These are phyloP conservation scores for Dissostichus mawsoni DNA, from an alignment of 2,113 vertebrate species.

Conservation along the genomic window DNA sequence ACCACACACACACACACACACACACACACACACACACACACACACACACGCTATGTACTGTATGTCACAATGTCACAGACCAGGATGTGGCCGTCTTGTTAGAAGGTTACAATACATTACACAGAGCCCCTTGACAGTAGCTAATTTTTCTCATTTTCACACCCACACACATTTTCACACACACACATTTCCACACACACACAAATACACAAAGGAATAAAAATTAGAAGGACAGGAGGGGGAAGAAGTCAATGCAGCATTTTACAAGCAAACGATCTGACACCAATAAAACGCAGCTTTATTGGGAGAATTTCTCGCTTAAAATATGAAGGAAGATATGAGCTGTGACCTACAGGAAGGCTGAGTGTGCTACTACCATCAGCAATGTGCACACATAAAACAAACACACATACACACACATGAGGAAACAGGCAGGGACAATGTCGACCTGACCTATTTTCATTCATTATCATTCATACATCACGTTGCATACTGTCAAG, in stretches of 20 bases:
- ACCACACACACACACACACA: not conserved
- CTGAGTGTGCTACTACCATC: not conserved
- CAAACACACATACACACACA: constrained; percentile 6
- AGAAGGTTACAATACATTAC: constrained; percentile 58
- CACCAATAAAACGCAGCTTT: constrained; percentile 74
- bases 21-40: constrained; percentile 1
- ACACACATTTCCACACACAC: not conserved
- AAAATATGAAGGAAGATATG: constrained; percentile 71
- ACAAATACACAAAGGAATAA: constrained; percentile 38
- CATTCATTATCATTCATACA: constrained; percentile 27
- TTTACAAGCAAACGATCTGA: constrained; percentile 74
- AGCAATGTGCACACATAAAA: not conserved
- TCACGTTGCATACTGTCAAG: not conserved
- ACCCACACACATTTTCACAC: not conserved
- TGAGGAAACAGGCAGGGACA: constrained; percentile 18
- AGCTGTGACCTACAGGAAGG: constrained; percentile 60
- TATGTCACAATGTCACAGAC: constrained; percentile 54
- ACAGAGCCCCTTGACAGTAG: constrained; percentile 39
- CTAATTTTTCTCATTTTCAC: constrained; percentile 36
- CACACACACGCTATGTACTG: constrained; percentile 5
- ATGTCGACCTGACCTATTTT: constrained; percentile 46
- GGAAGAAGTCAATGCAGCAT: constrained; percentile 68
- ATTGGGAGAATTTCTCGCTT: constrained; percentile 63
- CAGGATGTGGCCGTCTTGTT: constrained; percentile 48
- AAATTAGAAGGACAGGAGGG: constrained; percentile 60